Conservation (phyloP, 2,113 vertebrate species). For the Archocentrus centrarchus region DNA sequence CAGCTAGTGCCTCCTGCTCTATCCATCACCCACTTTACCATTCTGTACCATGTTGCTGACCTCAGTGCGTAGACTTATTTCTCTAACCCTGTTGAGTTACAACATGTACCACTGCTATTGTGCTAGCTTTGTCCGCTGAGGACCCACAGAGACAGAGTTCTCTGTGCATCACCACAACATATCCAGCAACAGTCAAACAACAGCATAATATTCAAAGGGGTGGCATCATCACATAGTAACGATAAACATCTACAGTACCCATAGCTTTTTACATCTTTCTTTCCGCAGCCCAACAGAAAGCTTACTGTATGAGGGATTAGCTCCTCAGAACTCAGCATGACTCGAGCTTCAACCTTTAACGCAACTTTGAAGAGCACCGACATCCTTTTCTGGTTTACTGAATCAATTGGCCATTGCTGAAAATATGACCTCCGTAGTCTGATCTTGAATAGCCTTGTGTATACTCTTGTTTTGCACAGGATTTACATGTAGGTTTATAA, state of each 20-base stretch:
- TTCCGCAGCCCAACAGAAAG: conserved; percentile 36
- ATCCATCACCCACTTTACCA: conserved; percentile 14
- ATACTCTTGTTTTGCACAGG: not conserved
- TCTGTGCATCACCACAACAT: conserved; percentile 52
- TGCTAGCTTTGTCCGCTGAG: conserved; percentile 16
- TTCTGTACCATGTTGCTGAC: conserved; percentile 29
- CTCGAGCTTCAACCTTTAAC: conserved; percentile 56
- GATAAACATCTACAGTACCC: conserved; percentile 3
- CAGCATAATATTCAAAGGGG: not conserved
- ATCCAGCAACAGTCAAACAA: conserved; percentile 33
- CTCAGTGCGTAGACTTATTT: conserved; percentile 33
- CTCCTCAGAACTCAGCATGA: conserved; percentile 57
- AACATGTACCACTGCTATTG: conserved; percentile 47
- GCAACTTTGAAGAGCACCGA: conserved; percentile 63
- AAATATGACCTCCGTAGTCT: conserved; percentile 40
- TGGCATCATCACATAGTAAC: conserved; percentile 31
- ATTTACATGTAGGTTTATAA: not conserved
- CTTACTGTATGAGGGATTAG: conserved; percentile 37
- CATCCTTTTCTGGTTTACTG: conserved; percentile 36
- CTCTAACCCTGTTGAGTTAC: conserved; percentile 51
- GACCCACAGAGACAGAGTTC: conserved; percentile 32
- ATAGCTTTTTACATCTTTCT: conserved; percentile 33
- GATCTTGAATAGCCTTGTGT: conserved; percentile 8
- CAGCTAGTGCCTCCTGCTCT: not conserved
- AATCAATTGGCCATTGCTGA: conserved; percentile 35